Evolutionary conservation across 2,888 invertebrate genomes (phyloP), one percentile per base, ranked within the genome.

Genomic region (Agriotes lineatus): DNA sequence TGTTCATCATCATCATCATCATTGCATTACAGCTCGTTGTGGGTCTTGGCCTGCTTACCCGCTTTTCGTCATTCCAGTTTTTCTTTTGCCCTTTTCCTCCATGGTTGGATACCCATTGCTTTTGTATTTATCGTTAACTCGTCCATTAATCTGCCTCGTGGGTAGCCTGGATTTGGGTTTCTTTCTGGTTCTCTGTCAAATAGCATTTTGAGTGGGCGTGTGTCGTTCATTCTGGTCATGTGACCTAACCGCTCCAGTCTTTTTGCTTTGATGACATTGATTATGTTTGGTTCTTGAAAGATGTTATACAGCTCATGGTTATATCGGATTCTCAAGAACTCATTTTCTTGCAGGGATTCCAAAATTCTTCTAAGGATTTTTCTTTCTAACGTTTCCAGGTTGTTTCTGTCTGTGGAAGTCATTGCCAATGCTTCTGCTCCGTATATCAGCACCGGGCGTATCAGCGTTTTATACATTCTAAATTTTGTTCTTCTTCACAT

Each of bases 381-480:
- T n/a, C 37, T n/a, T 37, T 37, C 37, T 9, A 37, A 37, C 10
- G 7, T 37, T 37, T 37, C 37, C 37, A 37, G n/a, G n/a, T 37
- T n/a, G n/a, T 37, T 37, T 10, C 37, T 37, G n/a, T 37, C 37
- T 25, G 25, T 7, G 7, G 25, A 5, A 5, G 25, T 25, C 7
- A 25, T 3, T 25, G 25, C 7, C 25, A 3, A 25, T 3, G 25
- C 3, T 25, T 25, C 25, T 25, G 7, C 25, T 25, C 25, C 25
- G 7, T 25, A 25, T 5, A 7, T 25, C 25, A 7, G 25, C 7
- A 25, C 37, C 5, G 10, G 9, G 37, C 37, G 37, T 7, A 37
- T 37, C n/a, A 37, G n/a, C 10, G 37, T 37, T 37, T 37, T 37
- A n/a, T 37, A 37, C 37, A 37, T 37, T 37, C n/a, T 37, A 37